Percentiles rank a stretch among this genome's conserved stretches.
phyloP scores from a whole-genome alignment of 2,113 vertebrate species.

The Chaetorhynchus papuensis region DNA sequence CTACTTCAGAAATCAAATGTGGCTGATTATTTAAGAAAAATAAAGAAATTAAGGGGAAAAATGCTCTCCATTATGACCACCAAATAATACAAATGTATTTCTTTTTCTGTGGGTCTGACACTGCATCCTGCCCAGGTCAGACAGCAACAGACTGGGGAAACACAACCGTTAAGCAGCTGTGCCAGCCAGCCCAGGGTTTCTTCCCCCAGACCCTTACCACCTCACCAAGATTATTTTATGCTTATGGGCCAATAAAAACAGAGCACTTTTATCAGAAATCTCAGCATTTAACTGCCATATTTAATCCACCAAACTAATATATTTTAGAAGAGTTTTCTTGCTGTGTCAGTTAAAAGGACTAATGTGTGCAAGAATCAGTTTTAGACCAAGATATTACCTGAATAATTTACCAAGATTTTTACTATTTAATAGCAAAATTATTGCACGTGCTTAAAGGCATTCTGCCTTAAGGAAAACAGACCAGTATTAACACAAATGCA shows the following conservation, averaged over 20 bases:
- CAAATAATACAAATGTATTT: rapidly evolving
- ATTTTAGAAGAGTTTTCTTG: background rate
- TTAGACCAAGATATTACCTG: background rate
- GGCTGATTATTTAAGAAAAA: background rate
- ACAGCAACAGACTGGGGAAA: background rate
- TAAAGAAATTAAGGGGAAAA: background rate
- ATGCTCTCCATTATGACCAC: background rate
- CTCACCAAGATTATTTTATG: background rate
- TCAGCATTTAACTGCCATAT: background rate
- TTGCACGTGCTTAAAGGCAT: background rate
- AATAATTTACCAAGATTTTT: slow-evolving; percentile 1
- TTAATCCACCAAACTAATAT: background rate
- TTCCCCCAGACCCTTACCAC: background rate
- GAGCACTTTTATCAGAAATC: background rate
- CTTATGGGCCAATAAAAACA: background rate
- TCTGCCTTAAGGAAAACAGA: background rate
- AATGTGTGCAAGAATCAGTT: background rate
- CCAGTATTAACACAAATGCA: background rate
- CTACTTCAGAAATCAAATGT: background rate
- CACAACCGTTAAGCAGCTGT: rapidly evolving
- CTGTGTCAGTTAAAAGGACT: slow-evolving; percentile 18
- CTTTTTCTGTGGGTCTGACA: background rate
- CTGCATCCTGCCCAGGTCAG: background rate
- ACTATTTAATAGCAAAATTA: background rate
- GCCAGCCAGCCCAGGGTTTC: background rate